These are phyloP conservation scores for Otolemur crassicaudatus DNA, from an alignment of 2,797 vertebrate genomes.

Conservation along the genomic window DNA sequence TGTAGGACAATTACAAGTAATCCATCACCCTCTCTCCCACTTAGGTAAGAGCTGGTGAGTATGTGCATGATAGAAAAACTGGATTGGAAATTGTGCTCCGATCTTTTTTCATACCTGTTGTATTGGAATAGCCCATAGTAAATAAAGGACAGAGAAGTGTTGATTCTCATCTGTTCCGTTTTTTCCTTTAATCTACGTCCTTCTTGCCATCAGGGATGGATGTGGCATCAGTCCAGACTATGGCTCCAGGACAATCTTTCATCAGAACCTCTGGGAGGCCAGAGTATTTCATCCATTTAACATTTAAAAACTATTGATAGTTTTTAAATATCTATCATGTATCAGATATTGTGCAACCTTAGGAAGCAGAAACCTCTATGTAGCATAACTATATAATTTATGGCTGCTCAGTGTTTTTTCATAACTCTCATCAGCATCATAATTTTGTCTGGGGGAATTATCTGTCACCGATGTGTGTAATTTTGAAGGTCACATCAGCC, in stretches of 20 bases:
- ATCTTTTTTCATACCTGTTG: conserved; percentile 36
- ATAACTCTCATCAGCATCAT: neutral
- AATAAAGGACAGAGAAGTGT: neutral
- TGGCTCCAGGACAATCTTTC: neutral
- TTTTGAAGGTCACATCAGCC: neutral
- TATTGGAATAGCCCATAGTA: neutral
- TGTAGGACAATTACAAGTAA: too few species aligned
- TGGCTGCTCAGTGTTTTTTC: neutral
- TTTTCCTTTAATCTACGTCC: neutral
- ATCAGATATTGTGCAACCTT: neutral
- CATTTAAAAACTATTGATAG: neutral
- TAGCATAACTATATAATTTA: neutral
- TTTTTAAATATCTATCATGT: neutral
- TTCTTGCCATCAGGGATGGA: neutral
- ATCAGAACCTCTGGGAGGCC: neutral
- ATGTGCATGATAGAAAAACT: too few species aligned
- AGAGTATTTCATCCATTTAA: neutral
- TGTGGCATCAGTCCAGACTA: neutral
- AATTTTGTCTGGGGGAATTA: neutral
- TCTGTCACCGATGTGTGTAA: neutral
- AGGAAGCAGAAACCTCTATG: neutral
- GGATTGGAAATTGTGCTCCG: neutral
- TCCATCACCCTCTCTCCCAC: too few species aligned
- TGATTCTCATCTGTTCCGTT: neutral
- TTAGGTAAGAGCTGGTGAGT: too few species aligned